Percentiles rank a stretch among this genome's conserved stretches.
Conservation (phyloP, 2,888 invertebrate genomes). For the Phrixothrix hirtus region DNA sequence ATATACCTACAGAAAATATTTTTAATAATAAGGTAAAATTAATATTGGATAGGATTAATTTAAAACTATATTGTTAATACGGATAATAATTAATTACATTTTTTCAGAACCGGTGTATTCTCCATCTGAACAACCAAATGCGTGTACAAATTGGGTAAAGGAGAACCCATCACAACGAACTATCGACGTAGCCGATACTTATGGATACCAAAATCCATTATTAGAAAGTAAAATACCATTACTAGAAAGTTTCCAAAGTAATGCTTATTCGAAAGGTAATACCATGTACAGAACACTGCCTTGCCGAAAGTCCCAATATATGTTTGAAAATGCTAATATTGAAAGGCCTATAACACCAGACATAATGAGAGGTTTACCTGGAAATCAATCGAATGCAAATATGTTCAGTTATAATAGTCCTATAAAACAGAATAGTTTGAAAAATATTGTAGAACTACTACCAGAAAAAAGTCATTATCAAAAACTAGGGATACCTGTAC, state of each 20-base stretch:
- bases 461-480: conserved; percentile 39
- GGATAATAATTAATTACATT: too few species aligned
- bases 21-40: too few species aligned
- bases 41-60: too few species aligned
- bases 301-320: conserved; percentile 54
- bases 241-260: conserved; percentile 1
- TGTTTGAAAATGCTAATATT: conserved; percentile 50
- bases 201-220: conserved; percentile 28
- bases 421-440: conserved; percentile 3
- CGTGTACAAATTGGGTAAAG: conserved; percentile 37
- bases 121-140: conserved; percentile 45
- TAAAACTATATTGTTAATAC: too few species aligned
- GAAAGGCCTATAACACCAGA: conserved; percentile 60
- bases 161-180: conserved; percentile 25
- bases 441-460: conserved; percentile 1
- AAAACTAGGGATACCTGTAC: conserved; percentile 49
- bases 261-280: conserved; percentile 30
- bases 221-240: conserved; percentile 28
- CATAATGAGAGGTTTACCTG: conserved; percentile 57
- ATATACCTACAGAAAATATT: too few species aligned
- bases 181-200: conserved; percentile 8
- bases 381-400: conserved; percentile 28
- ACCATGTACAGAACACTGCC: conserved; percentile 56
- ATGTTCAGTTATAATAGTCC: background rate
- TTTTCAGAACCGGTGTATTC: conserved; percentile 53